Conservation (phyloP, 1,140 invertebrate species). For the Formica selysi region DNA sequence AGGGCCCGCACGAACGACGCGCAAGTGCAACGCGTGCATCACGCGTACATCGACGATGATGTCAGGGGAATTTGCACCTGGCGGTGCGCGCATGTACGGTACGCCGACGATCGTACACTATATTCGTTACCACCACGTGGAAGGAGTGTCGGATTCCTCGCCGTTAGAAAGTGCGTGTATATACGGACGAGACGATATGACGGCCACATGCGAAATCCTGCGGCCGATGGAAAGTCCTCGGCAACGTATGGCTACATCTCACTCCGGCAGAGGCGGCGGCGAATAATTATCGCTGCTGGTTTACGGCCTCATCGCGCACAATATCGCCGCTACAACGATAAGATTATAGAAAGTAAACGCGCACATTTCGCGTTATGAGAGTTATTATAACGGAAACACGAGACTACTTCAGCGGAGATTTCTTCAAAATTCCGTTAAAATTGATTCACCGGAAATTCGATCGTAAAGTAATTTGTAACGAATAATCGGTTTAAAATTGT, state of each 20-base stretch:
- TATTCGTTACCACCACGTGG: slow-evolving; percentile 43
- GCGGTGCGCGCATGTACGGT: slow-evolving; percentile 70
- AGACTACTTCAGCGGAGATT: neutral
- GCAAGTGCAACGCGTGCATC: slow-evolving; percentile 71
- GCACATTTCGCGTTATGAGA: slow-evolving; percentile 14
- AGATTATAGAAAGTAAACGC: slow-evolving; percentile 42
- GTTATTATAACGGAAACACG: neutral
- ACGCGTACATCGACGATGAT: slow-evolving; percentile 77
- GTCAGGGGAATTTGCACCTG: slow-evolving; percentile 83
- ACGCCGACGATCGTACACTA: slow-evolving; percentile 50
- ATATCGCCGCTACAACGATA: slow-evolving; percentile 61
- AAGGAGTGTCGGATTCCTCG: slow-evolving; percentile 66
- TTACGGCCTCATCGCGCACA: slow-evolving; percentile 52
- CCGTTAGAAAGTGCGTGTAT: slow-evolving; percentile 62
- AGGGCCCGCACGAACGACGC: neutral
- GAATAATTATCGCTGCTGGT: slow-evolving; percentile 72
- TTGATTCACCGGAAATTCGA: neutral
- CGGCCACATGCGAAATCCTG: slow-evolving; percentile 65
- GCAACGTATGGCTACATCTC: slow-evolving; percentile 62
- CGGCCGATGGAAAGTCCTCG: slow-evolving; percentile 66
- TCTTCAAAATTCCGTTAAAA: neutral
- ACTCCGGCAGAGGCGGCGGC: slow-evolving; percentile 54
- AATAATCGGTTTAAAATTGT: neutral
- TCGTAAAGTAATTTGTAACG: neutral
- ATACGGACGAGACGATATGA: neutral